Evolutionary conservation across 2,113 vertebrate genomes (phyloP).

Genomic region (Hiodon tergisus): DNA sequence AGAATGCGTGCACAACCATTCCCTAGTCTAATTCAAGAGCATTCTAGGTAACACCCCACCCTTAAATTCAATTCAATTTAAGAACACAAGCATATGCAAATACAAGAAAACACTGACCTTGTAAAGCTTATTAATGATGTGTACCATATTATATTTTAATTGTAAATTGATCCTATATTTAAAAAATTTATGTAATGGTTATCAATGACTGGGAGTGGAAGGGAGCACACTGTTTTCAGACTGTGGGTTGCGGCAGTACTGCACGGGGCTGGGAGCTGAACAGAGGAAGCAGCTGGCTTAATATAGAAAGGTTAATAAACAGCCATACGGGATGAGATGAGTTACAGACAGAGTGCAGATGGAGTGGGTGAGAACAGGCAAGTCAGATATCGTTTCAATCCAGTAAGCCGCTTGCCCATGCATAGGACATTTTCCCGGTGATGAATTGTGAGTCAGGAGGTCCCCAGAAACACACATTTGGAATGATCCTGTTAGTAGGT

Average conservation of each 20-base stretch:
- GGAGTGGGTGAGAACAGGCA: slow-evolving; percentile 34
- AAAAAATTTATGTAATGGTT: background rate
- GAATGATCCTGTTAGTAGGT: background rate
- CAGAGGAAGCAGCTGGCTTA: slow-evolving; percentile 27
- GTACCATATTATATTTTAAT: no score
- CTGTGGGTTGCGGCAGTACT: background rate
- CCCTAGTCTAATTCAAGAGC: no score
- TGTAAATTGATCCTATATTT: no score
- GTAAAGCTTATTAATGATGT: no score
- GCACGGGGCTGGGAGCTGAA: slow-evolving; percentile 4
- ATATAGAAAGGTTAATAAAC: slow-evolving; percentile 39
- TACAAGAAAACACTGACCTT: no score
- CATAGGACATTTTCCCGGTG: slow-evolving; percentile 7
- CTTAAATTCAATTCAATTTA: no score
- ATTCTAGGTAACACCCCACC: no score
- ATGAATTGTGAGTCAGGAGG: slow-evolving; percentile 25
- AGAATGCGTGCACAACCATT: no score
- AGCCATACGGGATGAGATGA: slow-evolving; percentile 25
- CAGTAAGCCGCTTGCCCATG: slow-evolving; percentile 8
- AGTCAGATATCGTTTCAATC: slow-evolving; percentile 32
- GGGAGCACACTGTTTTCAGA: slow-evolving; percentile 1
- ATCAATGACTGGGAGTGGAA: background rate
- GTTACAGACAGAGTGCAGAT: slow-evolving; percentile 27
- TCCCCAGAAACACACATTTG: slow-evolving; percentile 16
- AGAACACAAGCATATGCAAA: no score